phyloP scores from a whole-genome alignment of 2,113 vertebrate species.

The Odocoileus virginianus region DNA sequence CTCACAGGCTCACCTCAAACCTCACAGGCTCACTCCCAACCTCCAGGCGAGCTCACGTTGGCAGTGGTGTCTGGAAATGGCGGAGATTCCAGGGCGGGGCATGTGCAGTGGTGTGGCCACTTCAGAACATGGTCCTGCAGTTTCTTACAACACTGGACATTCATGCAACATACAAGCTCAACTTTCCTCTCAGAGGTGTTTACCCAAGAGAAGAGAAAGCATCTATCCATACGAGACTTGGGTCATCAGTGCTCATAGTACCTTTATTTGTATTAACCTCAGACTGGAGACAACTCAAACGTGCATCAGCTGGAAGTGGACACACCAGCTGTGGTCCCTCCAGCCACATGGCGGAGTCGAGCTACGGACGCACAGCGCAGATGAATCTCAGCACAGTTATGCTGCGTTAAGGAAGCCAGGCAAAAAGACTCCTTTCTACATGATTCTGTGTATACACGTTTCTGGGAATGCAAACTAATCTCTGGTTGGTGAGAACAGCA shows the following conservation, averaged over 20 bases:
- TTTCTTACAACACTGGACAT: not conserved
- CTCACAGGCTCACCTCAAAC: rapidly evolving
- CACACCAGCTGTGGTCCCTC: not conserved
- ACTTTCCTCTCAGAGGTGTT: not conserved
- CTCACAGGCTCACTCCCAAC: not conserved
- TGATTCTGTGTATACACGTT: rapidly evolving
- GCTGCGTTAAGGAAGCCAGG: not conserved
- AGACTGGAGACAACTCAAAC: not conserved
- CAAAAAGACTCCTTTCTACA: not conserved
- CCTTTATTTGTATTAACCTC: not conserved
- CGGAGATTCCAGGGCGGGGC: not conserved
- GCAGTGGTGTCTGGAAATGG: not conserved
- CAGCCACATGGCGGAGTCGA: not conserved
- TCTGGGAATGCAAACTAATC: no score
- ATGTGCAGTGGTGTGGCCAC: not conserved
- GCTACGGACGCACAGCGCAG: not conserved
- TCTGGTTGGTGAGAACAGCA: no score
- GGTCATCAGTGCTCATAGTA: not conserved
- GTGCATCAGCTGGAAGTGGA: not conserved
- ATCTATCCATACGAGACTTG: not conserved
- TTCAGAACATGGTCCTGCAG: not conserved
- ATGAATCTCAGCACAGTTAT: rapidly evolving
- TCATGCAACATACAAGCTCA: not conserved
- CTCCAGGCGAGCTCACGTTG: rapidly evolving
- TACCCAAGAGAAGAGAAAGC: not conserved